phyloP scores from a whole-genome alignment of 1,140 invertebrate genomes.

The Bombus pascuorum region DNA sequence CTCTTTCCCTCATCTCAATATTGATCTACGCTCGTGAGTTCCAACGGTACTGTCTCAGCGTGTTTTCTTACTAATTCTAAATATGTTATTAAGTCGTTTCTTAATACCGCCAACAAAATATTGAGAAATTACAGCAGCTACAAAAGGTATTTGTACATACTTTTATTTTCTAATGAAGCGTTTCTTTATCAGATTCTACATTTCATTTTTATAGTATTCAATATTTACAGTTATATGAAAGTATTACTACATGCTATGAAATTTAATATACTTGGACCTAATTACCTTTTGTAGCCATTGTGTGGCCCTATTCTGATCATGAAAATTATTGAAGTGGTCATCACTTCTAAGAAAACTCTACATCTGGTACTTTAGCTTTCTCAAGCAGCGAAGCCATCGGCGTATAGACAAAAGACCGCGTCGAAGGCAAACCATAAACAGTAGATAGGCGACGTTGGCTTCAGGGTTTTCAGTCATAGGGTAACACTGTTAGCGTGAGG shows the following conservation, averaged over 20 bases:
- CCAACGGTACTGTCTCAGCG: background rate
- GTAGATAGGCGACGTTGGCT: too few relatives aligned
- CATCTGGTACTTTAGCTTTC: too few relatives aligned
- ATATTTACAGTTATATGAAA: background rate
- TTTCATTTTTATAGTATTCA: background rate
- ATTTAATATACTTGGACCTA: background rate
- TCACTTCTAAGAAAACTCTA: too few relatives aligned
- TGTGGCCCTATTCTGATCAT: background rate
- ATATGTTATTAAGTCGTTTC: background rate
- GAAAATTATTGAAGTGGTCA: background rate
- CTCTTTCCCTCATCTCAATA: background rate
- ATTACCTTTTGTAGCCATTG: background rate
- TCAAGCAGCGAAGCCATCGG: too few relatives aligned
- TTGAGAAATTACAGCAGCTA: background rate
- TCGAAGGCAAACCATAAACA: too few relatives aligned
- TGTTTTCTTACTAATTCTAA: background rate
- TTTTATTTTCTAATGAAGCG: background rate
- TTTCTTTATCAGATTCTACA: background rate
- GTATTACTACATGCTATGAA: background rate
- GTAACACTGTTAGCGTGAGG: too few relatives aligned
- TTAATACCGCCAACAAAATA: background rate
- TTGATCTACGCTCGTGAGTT: background rate
- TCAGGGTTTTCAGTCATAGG: too few relatives aligned
- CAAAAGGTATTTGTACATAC: background rate
- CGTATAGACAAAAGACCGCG: too few relatives aligned